Base-by-base conservation (phyloP, 2,113 vertebrate species). In the Antidorcas marsupialis region DNA sequence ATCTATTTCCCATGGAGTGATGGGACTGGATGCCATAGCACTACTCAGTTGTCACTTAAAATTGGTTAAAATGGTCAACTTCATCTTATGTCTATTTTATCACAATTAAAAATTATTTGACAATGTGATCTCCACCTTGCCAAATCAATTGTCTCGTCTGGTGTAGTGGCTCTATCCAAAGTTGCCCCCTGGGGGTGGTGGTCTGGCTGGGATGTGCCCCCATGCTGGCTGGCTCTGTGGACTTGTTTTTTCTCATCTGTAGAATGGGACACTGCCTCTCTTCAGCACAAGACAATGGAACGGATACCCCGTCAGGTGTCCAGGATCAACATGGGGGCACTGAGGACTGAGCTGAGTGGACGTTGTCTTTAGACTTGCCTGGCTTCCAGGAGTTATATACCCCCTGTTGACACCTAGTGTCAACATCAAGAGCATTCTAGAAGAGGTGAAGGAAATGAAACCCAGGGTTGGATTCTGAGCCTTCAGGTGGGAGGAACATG, bases 201-300 rank as follows among this genome's bases (percentile, higher is more conserved):
- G 45, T 23, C 39, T 85, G 59, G 59, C 45, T 43, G 43, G 57
- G 23, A 14, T 6, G 12, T 28, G 27, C 43, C 7, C 8, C n/a
- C 28, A 25, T 3, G 0, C 50, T 21, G 11, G 21, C 81, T 3
- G 6, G 11, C 30, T 23, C 17, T 4, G 30, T 1, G 25, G 53
- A 23, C 39, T 57, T 25, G 25, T 43, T 6, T 30, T n/a, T 43
- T 47, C 57, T 86, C 28, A 25, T 19, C 25, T 16, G 2, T 9
- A 23, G 15, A 45, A 43, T 28, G 55, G 15, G 64, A 57, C 0
- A 0, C 27, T 28, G 28, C 30, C n/a, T 87, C 25, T 53, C 21
- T n/a, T 5, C 12, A 36, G 50, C 21, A 71, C 0, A 2, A n/a
- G 28, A 43, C n/a, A 15, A 7, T 0, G 28, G 43, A 19, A 60